Evolutionary conservation across 2,113 vertebrate genomes (phyloP), one percentile per base, ranked within the genome.

Genomic region (Cryptotis parvus): DNA sequence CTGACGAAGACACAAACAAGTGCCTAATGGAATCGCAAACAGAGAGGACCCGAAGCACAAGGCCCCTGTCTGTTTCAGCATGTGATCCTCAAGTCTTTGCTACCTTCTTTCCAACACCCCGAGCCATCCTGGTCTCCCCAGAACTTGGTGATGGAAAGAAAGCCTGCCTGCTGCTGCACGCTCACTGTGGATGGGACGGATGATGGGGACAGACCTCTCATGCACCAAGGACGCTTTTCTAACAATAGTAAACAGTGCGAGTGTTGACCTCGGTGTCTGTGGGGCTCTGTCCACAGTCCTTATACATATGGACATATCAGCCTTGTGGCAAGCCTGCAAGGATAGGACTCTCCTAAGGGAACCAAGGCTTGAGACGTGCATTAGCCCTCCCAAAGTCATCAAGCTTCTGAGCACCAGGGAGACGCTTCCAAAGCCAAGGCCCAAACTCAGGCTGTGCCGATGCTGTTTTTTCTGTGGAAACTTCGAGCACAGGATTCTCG

Each of bases 291-390:
- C 22, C 22, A 6, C 15, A 18, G 55, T 58, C 20, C 55, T 58
- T 58, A 20, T 58, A 20, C 68, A 43, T 58, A 3, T 8, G 63
- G 26, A 12, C 52, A n/a, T 11, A 27, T 68, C 61, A 82, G 73
- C 75, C 35, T 68, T 73, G 11, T 18, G 74, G 55, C 69, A 31
- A 26, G 26, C 18, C 6, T 52, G 37, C 24, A 11, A 45, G 39
- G 26, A 5, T 33, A 27, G 16, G 37, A 37, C 29, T 65, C 31
- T 9, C 3, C 78, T 41, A n/a, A 27, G 12, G 3, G 80, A 76
- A 58, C n/a, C 20, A 31, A 92, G 27, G 55, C 70, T 82, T 85
- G 85, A 49, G n/a, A 69, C 55, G 69, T 76, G 22, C 45, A 58
- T 65, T 26, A 11, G 8, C 10, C 37, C 31, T 9, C 58, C 35